These are phyloP conservation scores for Eulemur rubriventer DNA, from an alignment of 2,797 vertebrate genomes.

Conservation along the genomic window DNA sequence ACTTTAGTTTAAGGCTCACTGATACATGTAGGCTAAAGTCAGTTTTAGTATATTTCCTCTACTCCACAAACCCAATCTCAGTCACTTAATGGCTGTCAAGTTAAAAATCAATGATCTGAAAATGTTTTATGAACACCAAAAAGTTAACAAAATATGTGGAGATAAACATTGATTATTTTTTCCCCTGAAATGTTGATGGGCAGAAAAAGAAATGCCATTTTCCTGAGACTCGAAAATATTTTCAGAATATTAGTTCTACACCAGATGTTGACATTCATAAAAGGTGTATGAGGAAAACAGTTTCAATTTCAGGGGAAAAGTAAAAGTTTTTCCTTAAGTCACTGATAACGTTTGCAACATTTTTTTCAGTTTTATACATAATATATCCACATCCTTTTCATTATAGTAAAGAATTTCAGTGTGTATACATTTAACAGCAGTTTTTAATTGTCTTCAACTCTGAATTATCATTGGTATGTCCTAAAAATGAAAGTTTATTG, in stretches of 20 bases:
- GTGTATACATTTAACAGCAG: neutral
- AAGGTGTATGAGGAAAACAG: slow-evolving; percentile 19
- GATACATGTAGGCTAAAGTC: neutral
- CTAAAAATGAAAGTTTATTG: slow-evolving; percentile 24
- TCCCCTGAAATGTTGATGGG: slow-evolving; percentile 72
- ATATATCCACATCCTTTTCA: neutral
- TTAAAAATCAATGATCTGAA: slow-evolving; percentile 47
- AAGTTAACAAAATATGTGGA: slow-evolving; percentile 71
- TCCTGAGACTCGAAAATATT: slow-evolving; percentile 60
- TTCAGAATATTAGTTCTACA: neutral
- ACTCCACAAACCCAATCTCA: neutral
- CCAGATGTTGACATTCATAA: slow-evolving; percentile 5
- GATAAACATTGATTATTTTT: slow-evolving; percentile 64
- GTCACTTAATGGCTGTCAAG: neutral
- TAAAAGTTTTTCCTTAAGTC: neutral
- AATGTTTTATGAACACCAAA: slow-evolving; percentile 73
- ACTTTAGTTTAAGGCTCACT: neutral
- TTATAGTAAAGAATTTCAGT: neutral
- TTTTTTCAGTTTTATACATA: neutral
- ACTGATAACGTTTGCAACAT: neutral
- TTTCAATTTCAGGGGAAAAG: slow-evolving; percentile 34
- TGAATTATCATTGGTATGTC: slow-evolving; percentile 10
- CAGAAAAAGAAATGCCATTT: slow-evolving; percentile 71
- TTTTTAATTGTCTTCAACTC: slow-evolving; percentile 33
- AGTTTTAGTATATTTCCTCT: neutral